Evolutionary conservation across 2,888 invertebrate species (phyloP).

Genomic region (Rotaria magnacalcarata): DNA sequence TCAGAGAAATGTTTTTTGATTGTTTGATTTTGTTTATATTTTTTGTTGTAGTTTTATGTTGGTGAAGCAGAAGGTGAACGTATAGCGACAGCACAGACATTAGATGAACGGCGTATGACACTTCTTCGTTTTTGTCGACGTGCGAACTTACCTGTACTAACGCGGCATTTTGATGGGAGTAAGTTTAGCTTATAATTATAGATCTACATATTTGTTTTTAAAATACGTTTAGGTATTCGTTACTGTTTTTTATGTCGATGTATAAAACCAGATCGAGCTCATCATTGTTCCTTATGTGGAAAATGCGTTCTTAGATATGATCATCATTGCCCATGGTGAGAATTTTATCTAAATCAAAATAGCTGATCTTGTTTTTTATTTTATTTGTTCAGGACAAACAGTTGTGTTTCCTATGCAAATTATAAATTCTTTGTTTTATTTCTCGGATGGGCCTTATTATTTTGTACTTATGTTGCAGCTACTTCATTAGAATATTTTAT

Average conservation of each 20-base stretch:
- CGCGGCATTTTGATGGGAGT: constrained; percentile 30
- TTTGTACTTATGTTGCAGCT: constrained; percentile 79
- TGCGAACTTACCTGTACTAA: not conserved
- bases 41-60: constrained; percentile 67
- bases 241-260: constrained; percentile 91
- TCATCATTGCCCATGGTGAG: constrained; percentile 94
- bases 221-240: constrained; percentile 63
- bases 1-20: not conserved
- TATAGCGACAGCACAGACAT: constrained; percentile 36
- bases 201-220: not conserved
- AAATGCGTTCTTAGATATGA: constrained; percentile 93
- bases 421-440: constrained; percentile 98
- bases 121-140: not conserved
- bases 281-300: constrained; percentile 93
- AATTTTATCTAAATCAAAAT: not conserved
- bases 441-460: constrained; percentile 83
- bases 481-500: constrained; percentile 59
- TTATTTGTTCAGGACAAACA: constrained; percentile 68
- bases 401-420: constrained; percentile 93
- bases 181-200: constrained; percentile 41
- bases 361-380: not conserved
- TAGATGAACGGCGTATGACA: not conserved
- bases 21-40: constrained; percentile 47
- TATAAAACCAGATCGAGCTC: constrained; percentile 91
- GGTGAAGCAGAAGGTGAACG: constrained; percentile 61